phyloP scores from a whole-genome alignment of 1,140 invertebrate genomes.

The Zaprionus davidi region DNA sequence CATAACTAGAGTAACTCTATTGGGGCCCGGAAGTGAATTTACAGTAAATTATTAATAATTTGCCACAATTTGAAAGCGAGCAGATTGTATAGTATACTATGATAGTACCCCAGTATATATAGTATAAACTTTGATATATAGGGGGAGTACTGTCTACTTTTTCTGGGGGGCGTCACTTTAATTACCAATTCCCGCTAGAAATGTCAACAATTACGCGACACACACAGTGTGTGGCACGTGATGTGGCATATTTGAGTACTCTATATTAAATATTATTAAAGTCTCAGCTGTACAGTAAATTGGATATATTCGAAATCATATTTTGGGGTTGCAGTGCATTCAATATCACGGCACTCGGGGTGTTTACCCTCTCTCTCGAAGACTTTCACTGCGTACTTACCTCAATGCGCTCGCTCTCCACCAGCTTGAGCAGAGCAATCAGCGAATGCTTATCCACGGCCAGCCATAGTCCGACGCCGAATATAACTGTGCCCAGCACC shows the following conservation, averaged over 20 bases:
- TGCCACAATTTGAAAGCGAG: background rate
- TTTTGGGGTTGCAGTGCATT: conserved; percentile 23
- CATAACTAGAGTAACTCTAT: too few species aligned
- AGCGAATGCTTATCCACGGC: conserved; percentile 89
- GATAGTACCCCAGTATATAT: background rate
- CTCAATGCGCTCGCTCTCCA: conserved; percentile 86
- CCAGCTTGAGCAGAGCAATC: conserved; percentile 87
- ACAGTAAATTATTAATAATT: conserved; percentile 6
- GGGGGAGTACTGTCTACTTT: background rate
- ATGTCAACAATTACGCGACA: conserved; percentile 11
- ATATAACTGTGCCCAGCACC: conserved; percentile 89
- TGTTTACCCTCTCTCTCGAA: conserved; percentile 27
- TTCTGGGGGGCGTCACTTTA: conserved; percentile 16
- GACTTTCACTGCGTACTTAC: conserved; percentile 85
- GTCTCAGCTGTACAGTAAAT: background rate
- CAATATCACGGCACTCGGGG: background rate
- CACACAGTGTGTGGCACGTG: background rate
- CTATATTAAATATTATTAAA: too few species aligned
- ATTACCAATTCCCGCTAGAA: conserved; percentile 14
- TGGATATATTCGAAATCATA: background rate
- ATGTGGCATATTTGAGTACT: background rate
- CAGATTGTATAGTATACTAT: too few species aligned
- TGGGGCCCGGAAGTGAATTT: background rate
- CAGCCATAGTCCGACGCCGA: conserved; percentile 91
- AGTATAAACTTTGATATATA: background rate